Conservation (phyloP, 2,888 invertebrate genomes). For the Saturnia japonica region DNA sequence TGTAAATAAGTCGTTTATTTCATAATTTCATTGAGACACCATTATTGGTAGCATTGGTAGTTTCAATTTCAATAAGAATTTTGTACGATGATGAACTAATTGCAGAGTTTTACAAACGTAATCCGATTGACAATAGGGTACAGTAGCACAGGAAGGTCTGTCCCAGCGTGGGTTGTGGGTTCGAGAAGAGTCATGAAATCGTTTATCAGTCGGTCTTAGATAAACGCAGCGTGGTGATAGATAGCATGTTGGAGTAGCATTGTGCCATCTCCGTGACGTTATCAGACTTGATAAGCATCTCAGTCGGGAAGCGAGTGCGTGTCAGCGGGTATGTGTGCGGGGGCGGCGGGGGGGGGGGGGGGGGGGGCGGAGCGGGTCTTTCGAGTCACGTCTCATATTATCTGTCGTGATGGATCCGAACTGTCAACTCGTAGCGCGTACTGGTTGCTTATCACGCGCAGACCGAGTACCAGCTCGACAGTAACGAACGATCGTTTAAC, state of each 20-base stretch:
- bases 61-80: too few relatives aligned
- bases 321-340: too few relatives aligned
- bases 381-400: not conserved
- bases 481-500: not conserved
- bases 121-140: not conserved
- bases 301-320: not conserved
- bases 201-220: not conserved
- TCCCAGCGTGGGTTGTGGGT: too few relatives aligned
- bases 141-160: too few relatives aligned
- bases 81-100: too few relatives aligned
- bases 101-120: too few relatives aligned
- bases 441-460: not conserved
- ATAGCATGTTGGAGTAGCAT: not conserved
- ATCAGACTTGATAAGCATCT: constrained; percentile 6
- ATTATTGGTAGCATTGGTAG: too few relatives aligned
- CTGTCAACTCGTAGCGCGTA: not conserved
- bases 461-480: not conserved
- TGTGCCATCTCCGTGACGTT: not conserved
- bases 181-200: not conserved
- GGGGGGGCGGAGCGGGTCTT: not conserved
- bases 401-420: not conserved
- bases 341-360: not conserved
- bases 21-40: too few relatives aligned
- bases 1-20: too few relatives aligned
- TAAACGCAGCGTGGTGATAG: not conserved